phyloP scores from a whole-genome alignment of 2,797 vertebrate species.

The Pseudochromis fuscus region DNA sequence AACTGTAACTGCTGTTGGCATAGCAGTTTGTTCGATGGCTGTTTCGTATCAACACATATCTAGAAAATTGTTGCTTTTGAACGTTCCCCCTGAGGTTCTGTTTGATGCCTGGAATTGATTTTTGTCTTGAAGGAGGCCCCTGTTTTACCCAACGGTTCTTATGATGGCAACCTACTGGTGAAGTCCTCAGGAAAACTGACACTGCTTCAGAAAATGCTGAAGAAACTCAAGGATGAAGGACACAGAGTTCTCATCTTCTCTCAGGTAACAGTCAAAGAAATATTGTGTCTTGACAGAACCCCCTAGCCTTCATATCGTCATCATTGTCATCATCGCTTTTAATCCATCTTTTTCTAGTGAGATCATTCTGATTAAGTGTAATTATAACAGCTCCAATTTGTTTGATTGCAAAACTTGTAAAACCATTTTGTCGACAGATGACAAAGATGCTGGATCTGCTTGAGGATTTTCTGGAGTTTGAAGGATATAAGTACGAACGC shows the following conservation, averaged over 20 bases:
- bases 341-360: background rate
- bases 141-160: slow-evolving; percentile 94
- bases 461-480: slow-evolving; percentile 96
- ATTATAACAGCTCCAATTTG: background rate
- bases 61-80: background rate
- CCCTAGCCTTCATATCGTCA: background rate
- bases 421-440: slow-evolving; percentile 86
- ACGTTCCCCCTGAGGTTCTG: background rate
- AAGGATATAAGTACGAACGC: slow-evolving; percentile 98
- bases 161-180: slow-evolving; percentile 94
- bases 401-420: background rate
- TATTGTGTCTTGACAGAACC: background rate
- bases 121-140: slow-evolving; percentile 91
- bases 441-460: slow-evolving; percentile 99
- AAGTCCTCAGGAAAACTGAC: slow-evolving; percentile 98
- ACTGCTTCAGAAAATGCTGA: slow-evolving; percentile 98
- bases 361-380: background rate
- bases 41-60: background rate
- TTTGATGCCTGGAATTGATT: slow-evolving; percentile 19
- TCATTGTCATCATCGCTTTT: no score
- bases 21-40: background rate
- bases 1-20: background rate
- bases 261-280: slow-evolving; percentile 84
- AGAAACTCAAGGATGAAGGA: slow-evolving; percentile 93
- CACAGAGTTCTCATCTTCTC: slow-evolving; percentile 98